Evolutionary conservation across 2,797 vertebrate genomes (phyloP), one percentile per base, ranked within the genome.

Genomic region (Lycodopsis pacificus): DNA sequence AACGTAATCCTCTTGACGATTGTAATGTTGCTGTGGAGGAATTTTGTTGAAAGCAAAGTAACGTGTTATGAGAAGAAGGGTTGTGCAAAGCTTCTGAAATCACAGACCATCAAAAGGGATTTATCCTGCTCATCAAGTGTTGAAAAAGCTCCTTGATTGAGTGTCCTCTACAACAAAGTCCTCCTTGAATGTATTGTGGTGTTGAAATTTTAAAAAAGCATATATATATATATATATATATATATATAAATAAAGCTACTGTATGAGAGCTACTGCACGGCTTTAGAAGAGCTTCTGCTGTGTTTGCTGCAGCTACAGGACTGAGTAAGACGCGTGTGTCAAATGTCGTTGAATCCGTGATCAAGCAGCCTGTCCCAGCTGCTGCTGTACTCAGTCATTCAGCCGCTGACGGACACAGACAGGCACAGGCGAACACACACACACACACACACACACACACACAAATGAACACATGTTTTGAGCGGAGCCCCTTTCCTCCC

Each of bases 351-450:
- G 84, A 90, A 82, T 77, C 87, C 25, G 79, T 89, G 87, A 88
- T 88, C 71, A 46, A 73, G 85, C 83, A 83, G 80, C 77, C 71
- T 71, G 78, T 90, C 87, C 85, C 93, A 94, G 92, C 94, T 94
- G 93, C 73, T 93, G 87, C 79, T 88, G 79, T 70, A 85, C 80
- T 93, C 88, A 85, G 84, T 92, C 90, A 87, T 73, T 88, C 85
- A 68, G 62, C 73, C 2, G 59, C 34, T 92, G 91, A 92, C 81
- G 82, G 88, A 89, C 88, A 82, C 71, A 72, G 80, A 77, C 88
- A 91, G 87, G 81, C 27, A 27, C 27, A 27, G 27, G 27, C 59
- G 65, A 73, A 65, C 72, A 48, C 58, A 57, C 66, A 58, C 74
- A 64, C 56, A 61, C 48, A 71, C 64, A 77, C 64, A 62, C 66